These are phyloP conservation scores for Rhizoglyphus robini DNA, from an alignment of 1,140 invertebrate species.

Conservation along the genomic window DNA sequence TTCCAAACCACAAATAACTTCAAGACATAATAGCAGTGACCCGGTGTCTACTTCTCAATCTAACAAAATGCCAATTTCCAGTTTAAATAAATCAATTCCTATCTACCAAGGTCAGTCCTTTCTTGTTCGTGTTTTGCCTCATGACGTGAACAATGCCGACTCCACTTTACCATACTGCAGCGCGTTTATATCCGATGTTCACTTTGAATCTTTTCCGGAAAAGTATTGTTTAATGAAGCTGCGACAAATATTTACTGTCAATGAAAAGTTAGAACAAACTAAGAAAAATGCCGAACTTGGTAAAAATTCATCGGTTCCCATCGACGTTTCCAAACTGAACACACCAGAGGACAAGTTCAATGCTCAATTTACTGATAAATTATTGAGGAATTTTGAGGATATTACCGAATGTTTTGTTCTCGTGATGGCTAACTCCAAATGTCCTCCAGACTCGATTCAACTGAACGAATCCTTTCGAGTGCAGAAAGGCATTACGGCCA, in stretches of 20 bases:
- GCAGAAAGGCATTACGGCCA: background rate
- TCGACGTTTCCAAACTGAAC: background rate
- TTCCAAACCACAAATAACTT: background rate
- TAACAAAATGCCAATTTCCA: background rate
- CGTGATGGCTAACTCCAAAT: background rate
- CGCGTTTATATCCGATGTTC: background rate
- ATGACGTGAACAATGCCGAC: background rate
- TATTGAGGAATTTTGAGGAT: background rate
- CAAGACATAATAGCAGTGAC: background rate
- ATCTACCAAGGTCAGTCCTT: background rate
- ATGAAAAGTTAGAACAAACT: background rate
- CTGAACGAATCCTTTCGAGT: background rate
- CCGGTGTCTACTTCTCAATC: background rate
- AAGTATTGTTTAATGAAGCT: background rate
- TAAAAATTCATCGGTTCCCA: background rate
- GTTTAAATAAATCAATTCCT: background rate
- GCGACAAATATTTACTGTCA: background rate
- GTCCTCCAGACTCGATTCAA: background rate
- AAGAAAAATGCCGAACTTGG: no score
- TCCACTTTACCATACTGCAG: background rate
- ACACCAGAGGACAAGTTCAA: background rate
- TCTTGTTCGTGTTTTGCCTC: background rate
- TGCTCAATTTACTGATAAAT: background rate
- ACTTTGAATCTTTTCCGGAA: background rate
- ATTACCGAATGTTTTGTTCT: background rate